phyloP scores from a whole-genome alignment of 1,140 invertebrate species.

The Glossosoma conforme region DNA sequence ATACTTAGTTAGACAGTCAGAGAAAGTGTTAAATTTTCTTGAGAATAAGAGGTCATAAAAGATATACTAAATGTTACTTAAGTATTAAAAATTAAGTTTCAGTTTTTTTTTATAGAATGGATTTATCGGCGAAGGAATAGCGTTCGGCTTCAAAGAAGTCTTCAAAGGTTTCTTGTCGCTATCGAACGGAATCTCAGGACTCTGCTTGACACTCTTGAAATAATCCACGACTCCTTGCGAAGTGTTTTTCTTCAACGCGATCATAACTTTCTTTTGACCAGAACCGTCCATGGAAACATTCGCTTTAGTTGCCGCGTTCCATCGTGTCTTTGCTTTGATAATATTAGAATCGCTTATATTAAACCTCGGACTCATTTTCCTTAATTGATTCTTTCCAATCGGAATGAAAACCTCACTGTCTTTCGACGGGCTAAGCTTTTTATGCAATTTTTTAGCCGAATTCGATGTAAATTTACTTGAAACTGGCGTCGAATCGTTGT shows the following conservation, averaged over 20 bases:
- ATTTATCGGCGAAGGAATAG: conserved; percentile 66
- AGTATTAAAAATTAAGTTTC: conserved; percentile 19
- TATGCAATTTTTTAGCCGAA: conserved; percentile 1
- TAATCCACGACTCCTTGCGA: conserved; percentile 66
- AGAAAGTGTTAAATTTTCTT: too few species aligned
- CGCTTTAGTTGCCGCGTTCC: neutral
- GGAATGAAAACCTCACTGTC: conserved; percentile 24
- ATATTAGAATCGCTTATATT: conserved; percentile 17
- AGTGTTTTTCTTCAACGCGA: conserved; percentile 60
- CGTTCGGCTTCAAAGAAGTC: conserved; percentile 63
- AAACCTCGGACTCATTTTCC: conserved; percentile 22
- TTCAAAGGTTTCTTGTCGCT: conserved; percentile 59
- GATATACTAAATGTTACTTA: too few species aligned
- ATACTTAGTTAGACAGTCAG: too few species aligned
- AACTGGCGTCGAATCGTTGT: too few species aligned
- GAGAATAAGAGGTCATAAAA: too few species aligned
- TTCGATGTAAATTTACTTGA: too few species aligned
- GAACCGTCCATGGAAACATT: conserved; percentile 20
- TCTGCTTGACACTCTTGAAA: conserved; percentile 59
- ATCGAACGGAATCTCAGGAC: conserved; percentile 69
- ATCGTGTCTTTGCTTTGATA: conserved; percentile 7
- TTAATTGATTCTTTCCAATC: conserved; percentile 17
- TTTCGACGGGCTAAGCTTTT: too few species aligned
- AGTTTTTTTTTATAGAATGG: conserved; percentile 63
- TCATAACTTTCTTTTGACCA: conserved; percentile 55